phyloP scores from a whole-genome alignment of 2,797 vertebrate genomes.

The Hydrocynus forskahlii region DNA sequence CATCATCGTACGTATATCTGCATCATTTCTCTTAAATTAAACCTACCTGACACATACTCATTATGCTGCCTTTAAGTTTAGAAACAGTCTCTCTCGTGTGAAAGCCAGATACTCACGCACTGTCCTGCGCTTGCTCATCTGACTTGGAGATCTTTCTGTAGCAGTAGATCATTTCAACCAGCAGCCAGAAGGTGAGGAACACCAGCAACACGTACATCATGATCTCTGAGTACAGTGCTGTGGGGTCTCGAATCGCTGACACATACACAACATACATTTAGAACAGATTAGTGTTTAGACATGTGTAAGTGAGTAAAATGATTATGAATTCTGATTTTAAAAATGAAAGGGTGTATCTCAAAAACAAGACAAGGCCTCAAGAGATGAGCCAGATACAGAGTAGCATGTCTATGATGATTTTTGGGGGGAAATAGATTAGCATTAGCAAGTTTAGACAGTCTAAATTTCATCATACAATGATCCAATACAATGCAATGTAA shows the following conservation, averaged over 20 bases:
- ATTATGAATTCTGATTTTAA: background rate
- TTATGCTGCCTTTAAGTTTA: background rate
- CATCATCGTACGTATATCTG: no score
- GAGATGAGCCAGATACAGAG: background rate
- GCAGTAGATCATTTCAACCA: conserved; percentile 97
- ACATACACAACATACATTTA: conserved; percentile 42
- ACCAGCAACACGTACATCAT: conserved; percentile 98
- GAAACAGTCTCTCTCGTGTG: background rate
- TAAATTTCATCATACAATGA: background rate
- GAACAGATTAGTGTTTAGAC: background rate
- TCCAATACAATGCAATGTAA: background rate
- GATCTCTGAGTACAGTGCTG: conserved; percentile 91
- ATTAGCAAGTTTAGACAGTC: background rate
- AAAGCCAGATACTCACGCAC: conserved; percentile 82
- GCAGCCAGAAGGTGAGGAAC: conserved; percentile 93
- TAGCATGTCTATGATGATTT: background rate
- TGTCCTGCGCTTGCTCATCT: conserved; percentile 88
- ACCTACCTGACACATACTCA: background rate
- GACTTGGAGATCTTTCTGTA: conserved; percentile 97
- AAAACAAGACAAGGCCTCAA: background rate
- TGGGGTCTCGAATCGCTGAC: conserved; percentile 82
- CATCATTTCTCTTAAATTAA: background rate
- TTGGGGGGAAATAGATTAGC: background rate
- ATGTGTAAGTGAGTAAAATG: background rate
- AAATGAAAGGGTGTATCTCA: background rate